A percentile compares a stretch with the other conserved stretches of the same genome.
Evolutionary conservation across 2,113 vertebrate species (phyloP).

Genomic region (Pomatorhinus ruficollis): DNA sequence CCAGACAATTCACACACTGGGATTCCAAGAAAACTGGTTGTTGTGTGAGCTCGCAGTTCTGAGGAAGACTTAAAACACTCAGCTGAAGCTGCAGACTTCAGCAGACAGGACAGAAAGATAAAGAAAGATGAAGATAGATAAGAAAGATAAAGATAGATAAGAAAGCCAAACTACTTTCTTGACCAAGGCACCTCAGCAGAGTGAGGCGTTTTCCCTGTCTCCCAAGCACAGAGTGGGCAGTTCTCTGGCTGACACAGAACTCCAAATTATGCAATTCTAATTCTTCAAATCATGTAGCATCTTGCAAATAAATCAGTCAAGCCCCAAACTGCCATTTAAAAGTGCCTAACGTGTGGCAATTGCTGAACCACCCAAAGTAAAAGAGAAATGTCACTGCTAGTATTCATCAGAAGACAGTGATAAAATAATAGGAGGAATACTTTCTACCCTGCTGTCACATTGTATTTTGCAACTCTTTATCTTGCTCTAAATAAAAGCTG

Average conservation of each 20-base stretch:
- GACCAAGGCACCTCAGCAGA: not conserved
- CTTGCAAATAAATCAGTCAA: slow-evolving; percentile 35
- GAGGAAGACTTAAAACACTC: not conserved
- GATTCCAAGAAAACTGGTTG: not conserved
- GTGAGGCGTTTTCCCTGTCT: not conserved
- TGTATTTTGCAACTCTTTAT: slow-evolving; percentile 9
- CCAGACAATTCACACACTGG: not conserved
- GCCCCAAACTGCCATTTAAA: not conserved
- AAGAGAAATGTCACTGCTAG: not conserved
- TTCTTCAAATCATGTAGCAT: not conserved
- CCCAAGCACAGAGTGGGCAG: not conserved
- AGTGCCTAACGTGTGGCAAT: not conserved
- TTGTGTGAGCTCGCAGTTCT: not conserved
- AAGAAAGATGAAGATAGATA: not conserved
- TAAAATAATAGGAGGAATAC: not conserved
- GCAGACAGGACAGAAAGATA: not conserved
- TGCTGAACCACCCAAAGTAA: not conserved
- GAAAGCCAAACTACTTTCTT: not conserved
- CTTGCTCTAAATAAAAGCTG: not conserved
- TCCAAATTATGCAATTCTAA: not conserved
- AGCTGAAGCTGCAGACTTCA: not conserved
- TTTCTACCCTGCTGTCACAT: not conserved
- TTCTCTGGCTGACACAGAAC: not conserved
- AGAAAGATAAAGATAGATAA: not conserved
- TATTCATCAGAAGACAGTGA: not conserved